These are phyloP conservation scores for Papilio gigon DNA, from an alignment of 2,888 invertebrate species.

Conservation along the genomic window DNA sequence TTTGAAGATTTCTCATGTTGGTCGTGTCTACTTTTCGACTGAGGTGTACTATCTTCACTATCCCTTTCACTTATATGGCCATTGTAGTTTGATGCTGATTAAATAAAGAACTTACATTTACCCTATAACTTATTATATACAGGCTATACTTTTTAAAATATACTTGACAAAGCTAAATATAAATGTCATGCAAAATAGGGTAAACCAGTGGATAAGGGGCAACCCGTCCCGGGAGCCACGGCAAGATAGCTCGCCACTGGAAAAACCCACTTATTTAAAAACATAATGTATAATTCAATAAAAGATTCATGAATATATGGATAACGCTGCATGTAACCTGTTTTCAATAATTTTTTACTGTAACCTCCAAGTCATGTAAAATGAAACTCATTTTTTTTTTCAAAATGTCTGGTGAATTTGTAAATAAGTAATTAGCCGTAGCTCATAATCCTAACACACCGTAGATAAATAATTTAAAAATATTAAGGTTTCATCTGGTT, in stretches of 20 bases:
- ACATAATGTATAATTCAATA: constrained; percentile 26
- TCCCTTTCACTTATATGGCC: constrained; percentile 68
- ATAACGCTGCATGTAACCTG: constrained; percentile 14
- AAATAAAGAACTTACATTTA: constrained; percentile 45
- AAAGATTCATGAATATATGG: constrained; percentile 28
- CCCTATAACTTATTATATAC: constrained; percentile 25
- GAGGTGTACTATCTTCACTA: constrained; percentile 63
- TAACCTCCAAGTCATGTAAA: background rate
- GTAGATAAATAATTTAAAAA: constrained; percentile 1
- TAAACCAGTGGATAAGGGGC: background rate
- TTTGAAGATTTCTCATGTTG: constrained; percentile 52
- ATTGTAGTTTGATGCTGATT: constrained; percentile 64
- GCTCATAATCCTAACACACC: background rate
- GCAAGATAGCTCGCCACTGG: background rate
- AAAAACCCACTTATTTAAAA: background rate
- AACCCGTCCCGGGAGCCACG: background rate
- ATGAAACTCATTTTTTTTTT: constrained; percentile 3
- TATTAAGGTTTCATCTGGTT: background rate
- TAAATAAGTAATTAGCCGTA: background rate
- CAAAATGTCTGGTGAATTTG: background rate
- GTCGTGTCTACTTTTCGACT: constrained; percentile 55
- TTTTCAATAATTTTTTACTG: constrained; percentile 19
- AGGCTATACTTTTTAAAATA: constrained; percentile 1
- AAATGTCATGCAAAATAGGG: constrained; percentile 7
- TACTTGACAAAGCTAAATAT: constrained; percentile 1